Conservation (phyloP, 2,797 vertebrate species). For the Fundulus diaphanus region DNA sequence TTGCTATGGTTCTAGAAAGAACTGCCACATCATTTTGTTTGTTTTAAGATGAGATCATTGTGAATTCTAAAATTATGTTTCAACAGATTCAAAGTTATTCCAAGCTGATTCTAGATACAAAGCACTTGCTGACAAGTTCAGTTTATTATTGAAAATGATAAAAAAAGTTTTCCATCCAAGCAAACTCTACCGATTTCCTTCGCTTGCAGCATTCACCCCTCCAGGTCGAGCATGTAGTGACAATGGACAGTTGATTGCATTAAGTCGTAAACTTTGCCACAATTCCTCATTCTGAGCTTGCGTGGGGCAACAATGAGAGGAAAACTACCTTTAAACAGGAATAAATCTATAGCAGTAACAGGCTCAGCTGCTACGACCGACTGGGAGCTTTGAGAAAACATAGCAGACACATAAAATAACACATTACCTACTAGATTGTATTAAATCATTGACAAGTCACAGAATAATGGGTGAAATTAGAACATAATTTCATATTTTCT, state of each 20-base stretch:
- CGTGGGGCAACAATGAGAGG: not conserved
- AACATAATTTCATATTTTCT: not conserved
- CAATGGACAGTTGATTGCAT: too few relatives aligned
- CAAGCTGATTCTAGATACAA: not conserved
- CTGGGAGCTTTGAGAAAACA: not conserved
- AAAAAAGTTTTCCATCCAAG: not conserved
- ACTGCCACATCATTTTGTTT: not conserved
- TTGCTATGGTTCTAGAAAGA: not conserved
- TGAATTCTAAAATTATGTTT: not conserved
- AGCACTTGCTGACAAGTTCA: not conserved
- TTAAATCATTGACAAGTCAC: not conserved
- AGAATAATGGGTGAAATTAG: not conserved
- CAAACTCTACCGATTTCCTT: too few relatives aligned
- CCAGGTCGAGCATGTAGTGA: too few relatives aligned
- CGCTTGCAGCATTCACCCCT: not conserved
- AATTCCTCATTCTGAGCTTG: not conserved
- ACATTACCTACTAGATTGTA: not conserved
- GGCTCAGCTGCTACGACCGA: not conserved
- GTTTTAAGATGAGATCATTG: not conserved
- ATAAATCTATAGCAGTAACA: not conserved
- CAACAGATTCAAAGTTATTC: not conserved
- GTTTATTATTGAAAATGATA: not conserved
- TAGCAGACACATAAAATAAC: not conserved
- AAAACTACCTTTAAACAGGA: not conserved
- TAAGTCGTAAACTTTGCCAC: too few relatives aligned